Conservation (phyloP, 2,113 vertebrate genomes). For the Dicerorhinus sumatrensis region DNA sequence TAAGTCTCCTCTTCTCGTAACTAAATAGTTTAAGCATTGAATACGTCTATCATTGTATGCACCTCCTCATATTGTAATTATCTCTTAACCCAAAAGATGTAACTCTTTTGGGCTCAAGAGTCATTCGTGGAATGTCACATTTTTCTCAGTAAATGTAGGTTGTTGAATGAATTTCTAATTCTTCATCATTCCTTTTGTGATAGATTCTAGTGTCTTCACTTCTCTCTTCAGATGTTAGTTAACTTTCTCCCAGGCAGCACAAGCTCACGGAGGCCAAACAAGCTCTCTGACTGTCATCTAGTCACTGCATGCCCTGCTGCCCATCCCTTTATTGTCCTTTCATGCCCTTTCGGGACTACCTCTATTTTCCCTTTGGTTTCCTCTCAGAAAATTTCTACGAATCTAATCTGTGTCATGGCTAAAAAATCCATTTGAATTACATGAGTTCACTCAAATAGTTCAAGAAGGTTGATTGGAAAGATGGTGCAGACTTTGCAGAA, state of each 20-base stretch:
- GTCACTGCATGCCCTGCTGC: background rate
- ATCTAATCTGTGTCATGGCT: background rate
- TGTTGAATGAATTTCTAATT: conserved; percentile 2
- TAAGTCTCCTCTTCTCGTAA: background rate
- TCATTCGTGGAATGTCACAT: background rate
- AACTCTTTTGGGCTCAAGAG: background rate
- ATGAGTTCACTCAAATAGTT: background rate
- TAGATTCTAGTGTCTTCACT: background rate
- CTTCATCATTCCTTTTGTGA: background rate
- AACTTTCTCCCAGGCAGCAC: background rate
- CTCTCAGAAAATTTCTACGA: background rate
- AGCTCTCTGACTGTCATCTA: background rate
- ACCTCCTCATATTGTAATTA: background rate
- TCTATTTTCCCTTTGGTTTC: background rate
- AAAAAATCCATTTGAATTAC: background rate
- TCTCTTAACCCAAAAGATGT: background rate
- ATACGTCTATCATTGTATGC: background rate
- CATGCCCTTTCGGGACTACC: background rate
- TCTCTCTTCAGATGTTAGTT: background rate
- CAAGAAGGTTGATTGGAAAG: background rate
- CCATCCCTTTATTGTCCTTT: background rate
- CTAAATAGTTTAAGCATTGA: background rate
- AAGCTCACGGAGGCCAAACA: background rate
- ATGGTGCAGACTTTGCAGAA: background rate
- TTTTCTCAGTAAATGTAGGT: conserved; percentile 17